A percentile compares a stretch with the other conserved stretches of the same genome.
Evolutionary conservation across 2,888 invertebrate genomes (phyloP).

Genomic region (Rhopalosiphum nymphaeae): DNA sequence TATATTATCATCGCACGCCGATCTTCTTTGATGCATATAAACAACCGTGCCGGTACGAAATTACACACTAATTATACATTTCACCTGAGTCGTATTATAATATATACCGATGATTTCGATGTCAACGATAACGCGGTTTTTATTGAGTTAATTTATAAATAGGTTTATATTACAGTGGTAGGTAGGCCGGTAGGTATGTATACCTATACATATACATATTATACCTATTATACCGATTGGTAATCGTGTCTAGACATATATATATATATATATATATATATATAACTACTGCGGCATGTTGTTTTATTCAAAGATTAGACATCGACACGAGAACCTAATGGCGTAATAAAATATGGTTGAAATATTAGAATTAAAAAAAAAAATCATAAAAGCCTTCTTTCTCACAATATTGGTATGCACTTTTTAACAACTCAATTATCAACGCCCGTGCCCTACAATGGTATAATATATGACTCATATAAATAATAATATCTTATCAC

Average conservation of each 20-base stretch:
- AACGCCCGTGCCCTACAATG: not conserved
- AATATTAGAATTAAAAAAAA: conserved; percentile 6
- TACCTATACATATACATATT: too few species aligned
- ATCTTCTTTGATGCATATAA: conserved; percentile 45
- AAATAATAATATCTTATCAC: not conserved
- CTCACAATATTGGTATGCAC: conserved; percentile 22
- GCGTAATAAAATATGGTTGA: conserved; percentile 38
- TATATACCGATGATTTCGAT: conserved; percentile 25
- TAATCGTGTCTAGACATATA: not conserved
- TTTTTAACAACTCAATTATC: conserved; percentile 51
- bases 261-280: not conserved
- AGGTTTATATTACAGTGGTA: not conserved
- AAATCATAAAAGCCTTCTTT: conserved; percentile 14
- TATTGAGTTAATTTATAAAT: conserved; percentile 35
- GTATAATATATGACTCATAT: not conserved
- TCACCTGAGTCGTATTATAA: not conserved
- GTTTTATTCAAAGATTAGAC: conserved; percentile 29
- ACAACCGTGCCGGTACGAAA: not conserved
- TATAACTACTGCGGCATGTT: conserved; percentile 1
- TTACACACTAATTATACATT: conserved; percentile 10
- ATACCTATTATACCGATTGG: conserved; percentile 17
- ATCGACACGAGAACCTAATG: conserved; percentile 33
- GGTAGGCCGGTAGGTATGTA: not conserved
- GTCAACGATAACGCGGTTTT: conserved; percentile 42
- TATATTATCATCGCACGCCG: conserved; percentile 33